Evolutionary conservation across 2,888 invertebrate species (phyloP).

Genomic region (Unio delphinus): DNA sequence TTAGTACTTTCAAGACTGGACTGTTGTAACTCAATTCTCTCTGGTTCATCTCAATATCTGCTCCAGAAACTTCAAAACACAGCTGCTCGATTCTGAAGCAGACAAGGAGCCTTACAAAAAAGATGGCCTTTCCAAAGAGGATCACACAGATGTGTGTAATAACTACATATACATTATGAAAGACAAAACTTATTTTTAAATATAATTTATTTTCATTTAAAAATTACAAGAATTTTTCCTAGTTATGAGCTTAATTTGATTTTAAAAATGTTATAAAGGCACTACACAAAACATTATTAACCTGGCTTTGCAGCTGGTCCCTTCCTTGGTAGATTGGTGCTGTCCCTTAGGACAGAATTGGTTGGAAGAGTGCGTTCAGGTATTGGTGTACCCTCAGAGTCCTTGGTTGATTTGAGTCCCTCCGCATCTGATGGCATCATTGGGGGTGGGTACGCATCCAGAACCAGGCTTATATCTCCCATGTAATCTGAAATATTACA

Average conservation of each 20-base stretch:
- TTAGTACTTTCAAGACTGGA: no score
- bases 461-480: constrained; percentile 58
- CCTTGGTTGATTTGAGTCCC: constrained; percentile 39
- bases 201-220: no score
- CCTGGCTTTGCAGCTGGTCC: constrained; percentile 42
- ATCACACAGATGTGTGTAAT: no score
- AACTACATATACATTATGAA: no score
- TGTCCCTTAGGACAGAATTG: constrained; percentile 49
- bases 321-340: constrained; percentile 46
- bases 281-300: not conserved
- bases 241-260: not conserved
- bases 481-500: constrained; percentile 42
- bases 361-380: constrained; percentile 41
- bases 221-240: no score
- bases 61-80: no score
- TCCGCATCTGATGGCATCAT: constrained; percentile 41
- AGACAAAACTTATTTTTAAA: no score
- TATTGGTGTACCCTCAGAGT: constrained; percentile 25
- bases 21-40: no score
- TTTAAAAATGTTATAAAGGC: not conserved
- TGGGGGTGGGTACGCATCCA: constrained; percentile 55
- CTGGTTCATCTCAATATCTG: no score
- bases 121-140: no score
- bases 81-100: no score
- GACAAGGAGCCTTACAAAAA: no score